Conservation (phyloP, 2,113 vertebrate species). For the Toxotes jaculatrix region DNA sequence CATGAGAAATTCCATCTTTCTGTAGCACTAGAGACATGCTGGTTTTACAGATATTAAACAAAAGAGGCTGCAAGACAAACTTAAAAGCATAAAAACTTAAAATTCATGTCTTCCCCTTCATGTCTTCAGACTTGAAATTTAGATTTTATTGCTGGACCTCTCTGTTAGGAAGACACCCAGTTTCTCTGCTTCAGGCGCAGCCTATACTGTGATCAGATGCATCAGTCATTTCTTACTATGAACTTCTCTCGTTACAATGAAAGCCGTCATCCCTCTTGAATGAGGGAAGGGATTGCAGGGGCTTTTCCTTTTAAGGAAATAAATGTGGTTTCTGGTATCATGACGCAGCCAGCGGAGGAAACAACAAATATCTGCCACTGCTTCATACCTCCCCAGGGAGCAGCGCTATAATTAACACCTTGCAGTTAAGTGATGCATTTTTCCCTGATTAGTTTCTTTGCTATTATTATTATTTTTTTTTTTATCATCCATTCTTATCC, state of each 20-base stretch:
- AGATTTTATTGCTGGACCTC: not conserved
- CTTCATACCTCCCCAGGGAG: not conserved
- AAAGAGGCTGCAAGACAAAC: not conserved
- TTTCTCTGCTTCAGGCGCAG: not conserved
- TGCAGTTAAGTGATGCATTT: not conserved
- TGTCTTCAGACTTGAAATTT: not conserved
- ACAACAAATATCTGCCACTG: slow-evolving; percentile 34
- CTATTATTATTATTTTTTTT: too few relatives aligned
- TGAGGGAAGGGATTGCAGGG: slow-evolving; percentile 14
- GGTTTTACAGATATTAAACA: not conserved
- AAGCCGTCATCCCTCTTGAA: slow-evolving; percentile 17
- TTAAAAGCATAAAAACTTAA: not conserved
- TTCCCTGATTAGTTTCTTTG: too few relatives aligned
- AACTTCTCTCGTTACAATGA: slow-evolving; percentile 2
- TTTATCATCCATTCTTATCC: too few relatives aligned
- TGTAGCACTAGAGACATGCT: not conserved
- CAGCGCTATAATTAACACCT: not conserved
- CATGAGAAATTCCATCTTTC: not conserved
- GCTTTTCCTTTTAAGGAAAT: slow-evolving; percentile 80
- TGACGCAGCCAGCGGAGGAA: slow-evolving; percentile 58
- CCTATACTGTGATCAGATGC: not conserved
- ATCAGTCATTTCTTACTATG: not conserved
- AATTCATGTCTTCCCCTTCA: not conserved
- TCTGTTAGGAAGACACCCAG: not conserved
- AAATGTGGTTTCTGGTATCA: slow-evolving; percentile 61